A percentile compares a stretch with the other conserved stretches of the same genome.
Evolutionary conservation across 2,797 vertebrate genomes (phyloP).

Genomic region (Microtus californicus): DNA sequence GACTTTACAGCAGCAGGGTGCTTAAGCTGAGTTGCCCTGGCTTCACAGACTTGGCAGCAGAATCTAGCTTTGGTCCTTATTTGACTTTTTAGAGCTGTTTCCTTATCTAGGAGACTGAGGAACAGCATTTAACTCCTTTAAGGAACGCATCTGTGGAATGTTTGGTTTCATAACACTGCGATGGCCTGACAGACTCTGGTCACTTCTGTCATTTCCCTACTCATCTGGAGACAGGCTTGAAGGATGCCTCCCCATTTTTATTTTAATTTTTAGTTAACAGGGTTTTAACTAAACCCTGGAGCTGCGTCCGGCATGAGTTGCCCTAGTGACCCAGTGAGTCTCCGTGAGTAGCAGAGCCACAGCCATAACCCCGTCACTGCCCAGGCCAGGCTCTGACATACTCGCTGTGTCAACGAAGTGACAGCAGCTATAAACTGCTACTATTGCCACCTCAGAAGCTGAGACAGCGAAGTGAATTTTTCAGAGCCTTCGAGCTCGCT

Average conservation of each 20-base stretch:
- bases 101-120: neutral
- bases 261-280: neutral
- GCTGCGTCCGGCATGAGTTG: neutral
- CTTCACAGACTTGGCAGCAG: neutral
- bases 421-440: neutral
- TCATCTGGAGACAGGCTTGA: neutral
- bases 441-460: constrained; percentile 37
- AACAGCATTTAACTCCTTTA: neutral
- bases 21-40: neutral
- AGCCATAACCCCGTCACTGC: neutral
- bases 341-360: neutral
- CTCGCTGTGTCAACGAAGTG: neutral
- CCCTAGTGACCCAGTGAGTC: neutral
- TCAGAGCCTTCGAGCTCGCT: constrained; percentile 14
- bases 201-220: no score
- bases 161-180: neutral
- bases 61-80: neutral
- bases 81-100: neutral
- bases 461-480: constrained; percentile 11
- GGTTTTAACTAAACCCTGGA: neutral
- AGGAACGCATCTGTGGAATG: neutral
- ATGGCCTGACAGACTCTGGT: neutral
- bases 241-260: neutral
- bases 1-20: neutral
- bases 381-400: neutral